Percentiles rank a stretch among this genome's conserved stretches.
Evolutionary conservation across 2,888 invertebrate species (phyloP).

Genomic region (Eledone cirrhosa): DNA sequence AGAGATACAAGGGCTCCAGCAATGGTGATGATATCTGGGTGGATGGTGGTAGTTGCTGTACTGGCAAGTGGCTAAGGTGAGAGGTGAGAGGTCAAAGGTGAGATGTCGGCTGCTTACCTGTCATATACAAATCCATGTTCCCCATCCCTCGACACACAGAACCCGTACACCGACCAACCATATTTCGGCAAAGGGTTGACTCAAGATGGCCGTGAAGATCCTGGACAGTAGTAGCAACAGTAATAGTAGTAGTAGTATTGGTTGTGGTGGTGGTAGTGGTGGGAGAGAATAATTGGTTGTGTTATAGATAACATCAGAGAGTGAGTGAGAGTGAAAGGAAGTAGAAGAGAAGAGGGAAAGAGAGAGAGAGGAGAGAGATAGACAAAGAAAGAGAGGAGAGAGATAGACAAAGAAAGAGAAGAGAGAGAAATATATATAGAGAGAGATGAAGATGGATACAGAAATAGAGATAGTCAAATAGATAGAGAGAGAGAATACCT

Average conservation of each 20-base stretch:
- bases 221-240: conserved; percentile 39
- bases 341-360: neutral
- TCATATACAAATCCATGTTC: conserved; percentile 48
- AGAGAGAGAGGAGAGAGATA: neutral
- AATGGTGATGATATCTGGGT: too few relatives aligned
- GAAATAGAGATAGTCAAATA: neutral
- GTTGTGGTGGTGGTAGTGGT: neutral
- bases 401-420: neutral
- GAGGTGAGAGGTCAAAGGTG: neutral
- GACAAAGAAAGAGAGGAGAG: conserved; percentile 9
- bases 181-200: conserved; percentile 83
- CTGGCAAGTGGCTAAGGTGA: neutral
- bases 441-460: neutral
- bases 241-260: too few relatives aligned
- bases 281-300: neutral
- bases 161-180: conserved; percentile 76
- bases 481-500: neutral
- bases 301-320: too few relatives aligned
- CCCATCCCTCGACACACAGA: conserved; percentile 51
- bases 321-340: neutral
- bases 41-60: neutral
- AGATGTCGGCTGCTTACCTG: conserved; percentile 46
- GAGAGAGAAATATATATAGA: neutral
- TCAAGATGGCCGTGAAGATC: conserved; percentile 89
- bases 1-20: too few relatives aligned